A percentile compares a stretch with the other conserved stretches of the same genome.
phyloP scores from a whole-genome alignment of 2,797 vertebrate species.

The Channallabes apus region DNA sequence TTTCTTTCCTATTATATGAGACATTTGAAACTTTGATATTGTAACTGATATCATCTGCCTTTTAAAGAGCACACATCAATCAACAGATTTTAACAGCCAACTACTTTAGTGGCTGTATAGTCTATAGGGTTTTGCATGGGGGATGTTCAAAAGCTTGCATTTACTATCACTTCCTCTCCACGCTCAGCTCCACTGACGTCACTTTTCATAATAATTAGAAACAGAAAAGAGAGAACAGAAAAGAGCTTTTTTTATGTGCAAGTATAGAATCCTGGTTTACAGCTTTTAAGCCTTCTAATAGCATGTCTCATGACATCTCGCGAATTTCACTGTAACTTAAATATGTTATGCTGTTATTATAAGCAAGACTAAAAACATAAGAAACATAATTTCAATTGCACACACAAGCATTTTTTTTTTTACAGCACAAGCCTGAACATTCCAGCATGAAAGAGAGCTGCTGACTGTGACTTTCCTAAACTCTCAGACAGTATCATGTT shows the following conservation, averaged over 20 bases:
- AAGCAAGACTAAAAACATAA: neutral
- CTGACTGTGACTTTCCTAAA: constrained; percentile 19
- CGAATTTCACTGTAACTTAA: neutral
- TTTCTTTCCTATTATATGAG: constrained; percentile 38
- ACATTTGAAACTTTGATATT: constrained; percentile 23
- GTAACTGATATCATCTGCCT: constrained; percentile 36
- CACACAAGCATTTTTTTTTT: neutral
- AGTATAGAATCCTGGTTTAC: neutral
- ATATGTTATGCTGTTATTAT: neutral
- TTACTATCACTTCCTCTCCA: neutral
- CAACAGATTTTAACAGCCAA: neutral
- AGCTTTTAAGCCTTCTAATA: neutral
- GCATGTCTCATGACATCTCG: no score
- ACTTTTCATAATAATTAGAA: constrained; percentile 55
- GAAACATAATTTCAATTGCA: neutral
- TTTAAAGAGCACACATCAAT: neutral
- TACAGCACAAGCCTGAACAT: constrained; percentile 52
- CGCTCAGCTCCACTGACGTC: constrained; percentile 27
- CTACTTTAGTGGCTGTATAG: neutral
- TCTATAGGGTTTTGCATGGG: neutral
- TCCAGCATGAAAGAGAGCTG: constrained; percentile 46
- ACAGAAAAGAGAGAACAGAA: constrained; percentile 33
- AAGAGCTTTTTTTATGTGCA: neutral
- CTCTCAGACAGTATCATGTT: constrained; percentile 46
- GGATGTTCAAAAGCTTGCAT: neutral